These are phyloP conservation scores for Eilema depressum DNA, from an alignment of 2,888 invertebrate genomes.

Conservation along the genomic window DNA sequence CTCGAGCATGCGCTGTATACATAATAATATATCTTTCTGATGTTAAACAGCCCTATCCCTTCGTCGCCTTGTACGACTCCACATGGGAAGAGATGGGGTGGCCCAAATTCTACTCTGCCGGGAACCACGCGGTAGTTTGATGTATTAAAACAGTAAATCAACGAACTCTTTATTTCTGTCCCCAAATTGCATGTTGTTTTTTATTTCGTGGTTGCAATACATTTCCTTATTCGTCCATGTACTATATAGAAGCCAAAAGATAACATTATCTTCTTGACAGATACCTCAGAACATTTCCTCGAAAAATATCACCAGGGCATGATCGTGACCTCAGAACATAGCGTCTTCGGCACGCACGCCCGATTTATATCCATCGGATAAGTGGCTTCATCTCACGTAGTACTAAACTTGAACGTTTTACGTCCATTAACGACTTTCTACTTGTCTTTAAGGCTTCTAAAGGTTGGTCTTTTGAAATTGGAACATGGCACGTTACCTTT, in stretches of 20 bases:
- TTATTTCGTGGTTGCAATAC: neutral
- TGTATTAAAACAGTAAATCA: too few species aligned
- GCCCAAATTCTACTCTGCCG: too few species aligned
- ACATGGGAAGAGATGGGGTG: too few species aligned
- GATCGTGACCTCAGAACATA: constrained; percentile 17
- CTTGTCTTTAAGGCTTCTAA: neutral
- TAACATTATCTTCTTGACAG: neutral
- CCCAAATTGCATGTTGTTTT: neutral
- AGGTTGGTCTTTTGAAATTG: neutral
- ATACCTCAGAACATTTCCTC: constrained; percentile 7
- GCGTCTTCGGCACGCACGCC: constrained; percentile 49
- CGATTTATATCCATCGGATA: constrained; percentile 55
- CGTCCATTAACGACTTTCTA: constrained; percentile 12
- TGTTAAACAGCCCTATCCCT: too few species aligned
- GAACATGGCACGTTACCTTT: neutral
- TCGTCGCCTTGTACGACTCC: too few species aligned
- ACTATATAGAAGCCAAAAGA: neutral
- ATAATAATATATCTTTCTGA: too few species aligned
- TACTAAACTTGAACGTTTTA: constrained; percentile 18
- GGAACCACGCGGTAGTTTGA: too few species aligned
- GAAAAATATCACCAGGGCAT: constrained; percentile 12
- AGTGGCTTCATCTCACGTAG: constrained; percentile 48
- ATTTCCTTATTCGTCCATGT: neutral
- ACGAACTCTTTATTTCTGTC: too few species aligned
- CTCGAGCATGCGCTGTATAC: too few species aligned